Evolutionary conservation across 2,797 vertebrate species (phyloP).

Genomic region (Crocodylus rhombifer): DNA sequence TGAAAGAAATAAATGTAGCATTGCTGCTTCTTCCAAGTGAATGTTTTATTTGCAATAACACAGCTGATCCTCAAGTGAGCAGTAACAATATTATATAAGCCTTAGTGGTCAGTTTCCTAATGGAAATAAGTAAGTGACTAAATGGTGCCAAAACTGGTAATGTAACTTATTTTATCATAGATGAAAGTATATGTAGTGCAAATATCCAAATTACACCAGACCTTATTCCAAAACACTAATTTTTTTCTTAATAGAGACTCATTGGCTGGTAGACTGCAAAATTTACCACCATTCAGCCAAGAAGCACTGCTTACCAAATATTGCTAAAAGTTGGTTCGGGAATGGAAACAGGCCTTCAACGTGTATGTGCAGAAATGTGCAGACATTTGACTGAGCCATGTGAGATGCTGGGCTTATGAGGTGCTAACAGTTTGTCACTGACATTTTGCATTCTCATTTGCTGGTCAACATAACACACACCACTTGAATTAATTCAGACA

Average conservation of each 20-base stretch:
- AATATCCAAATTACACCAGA: neutral
- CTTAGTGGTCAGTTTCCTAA: neutral
- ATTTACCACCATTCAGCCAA: neutral
- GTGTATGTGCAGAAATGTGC: neutral
- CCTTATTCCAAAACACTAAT: neutral
- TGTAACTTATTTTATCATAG: neutral
- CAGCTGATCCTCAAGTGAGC: neutral
- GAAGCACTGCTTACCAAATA: neutral
- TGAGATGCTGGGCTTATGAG: too few species aligned
- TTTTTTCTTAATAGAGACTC: neutral
- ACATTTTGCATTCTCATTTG: neutral
- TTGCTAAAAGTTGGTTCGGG: neutral
- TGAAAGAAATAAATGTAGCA: neutral
- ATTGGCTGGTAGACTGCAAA: neutral
- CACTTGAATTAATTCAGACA: neutral
- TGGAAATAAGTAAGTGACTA: neutral
- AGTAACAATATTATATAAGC: neutral
- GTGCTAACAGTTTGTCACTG: too few species aligned
- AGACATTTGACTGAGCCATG: neutral
- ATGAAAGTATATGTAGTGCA: rapidly evolving
- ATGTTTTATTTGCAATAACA: neutral
- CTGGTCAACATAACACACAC: rapidly evolving
- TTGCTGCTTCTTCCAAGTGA: neutral
- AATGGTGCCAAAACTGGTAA: neutral
- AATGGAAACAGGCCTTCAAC: neutral